Evolutionary conservation across 2,797 vertebrate genomes (phyloP).

Genomic region (Ctenopoma kingsleyae): DNA sequence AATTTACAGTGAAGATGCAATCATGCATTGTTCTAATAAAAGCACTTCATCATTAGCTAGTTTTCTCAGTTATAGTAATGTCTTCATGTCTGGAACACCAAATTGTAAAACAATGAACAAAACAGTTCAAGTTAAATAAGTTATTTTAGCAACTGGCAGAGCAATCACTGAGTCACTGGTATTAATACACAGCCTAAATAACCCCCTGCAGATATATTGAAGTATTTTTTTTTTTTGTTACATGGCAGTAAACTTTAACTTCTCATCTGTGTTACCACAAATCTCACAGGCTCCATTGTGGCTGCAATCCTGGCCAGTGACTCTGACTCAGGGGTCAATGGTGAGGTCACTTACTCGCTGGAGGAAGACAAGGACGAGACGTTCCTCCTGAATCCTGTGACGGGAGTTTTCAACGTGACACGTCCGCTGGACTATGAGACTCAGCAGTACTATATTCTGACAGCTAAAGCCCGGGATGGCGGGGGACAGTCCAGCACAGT

Average conservation of each 20-base stretch:
- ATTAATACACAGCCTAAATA: conserved; percentile 45
- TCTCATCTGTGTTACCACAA: conserved; percentile 36
- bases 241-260: conserved; percentile 31
- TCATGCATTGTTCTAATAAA: conserved; percentile 17
- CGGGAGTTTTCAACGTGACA: conserved; percentile 96
- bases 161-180: conserved; percentile 28
- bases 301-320: conserved; percentile 96
- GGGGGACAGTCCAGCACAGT: conserved; percentile 89
- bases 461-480: conserved; percentile 89
- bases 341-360: conserved; percentile 94
- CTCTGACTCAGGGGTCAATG: conserved; percentile 92
- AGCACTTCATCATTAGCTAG: conserved; percentile 16
- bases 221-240: conserved; percentile 34
- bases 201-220: conserved; percentile 51
- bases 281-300: conserved; percentile 91
- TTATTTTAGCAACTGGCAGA: conserved; percentile 41
- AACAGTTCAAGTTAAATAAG: neutral
- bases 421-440: conserved; percentile 90
- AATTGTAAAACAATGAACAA: conserved; percentile 10
- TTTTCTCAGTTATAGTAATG: neutral
- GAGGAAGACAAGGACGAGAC: conserved; percentile 93
- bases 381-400: conserved; percentile 94
- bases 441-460: conserved; percentile 93
- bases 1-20: conserved; percentile 8
- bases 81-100: neutral